Evolutionary conservation across 2,113 vertebrate species (phyloP).

Genomic region (Crotalus viridis): DNA sequence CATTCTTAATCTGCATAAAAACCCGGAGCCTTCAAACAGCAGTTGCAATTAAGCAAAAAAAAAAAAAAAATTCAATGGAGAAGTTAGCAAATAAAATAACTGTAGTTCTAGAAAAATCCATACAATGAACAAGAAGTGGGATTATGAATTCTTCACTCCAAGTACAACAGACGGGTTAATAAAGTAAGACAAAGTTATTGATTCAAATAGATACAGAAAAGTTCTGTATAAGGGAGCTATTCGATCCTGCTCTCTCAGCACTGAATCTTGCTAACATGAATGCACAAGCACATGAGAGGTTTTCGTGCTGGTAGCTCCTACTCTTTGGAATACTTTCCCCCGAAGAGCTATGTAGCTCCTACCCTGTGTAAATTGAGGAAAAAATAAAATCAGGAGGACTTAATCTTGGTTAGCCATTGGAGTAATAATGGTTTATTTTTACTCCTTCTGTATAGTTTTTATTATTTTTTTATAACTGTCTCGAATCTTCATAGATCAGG

Average conservation of each 20-base stretch:
- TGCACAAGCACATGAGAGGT: too few species aligned
- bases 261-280: too few species aligned
- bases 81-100: background rate
- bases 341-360: too few species aligned
- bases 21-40: background rate
- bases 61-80: background rate
- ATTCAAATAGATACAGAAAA: background rate
- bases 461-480: too few species aligned
- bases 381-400: too few species aligned
- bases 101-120: background rate
- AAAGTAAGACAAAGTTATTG: background rate
- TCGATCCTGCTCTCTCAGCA: background rate
- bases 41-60: background rate
- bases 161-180: background rate
- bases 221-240: background rate
- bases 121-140: background rate
- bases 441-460: too few species aligned
- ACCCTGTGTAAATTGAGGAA: too few species aligned
- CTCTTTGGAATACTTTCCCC: too few species aligned
- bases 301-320: too few species aligned
- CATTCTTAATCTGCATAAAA: background rate
- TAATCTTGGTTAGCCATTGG: too few species aligned
- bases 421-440: too few species aligned
- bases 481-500: too few species aligned
- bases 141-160: background rate